Percentiles rank a stretch among this genome's conserved stretches.
phyloP scores from a whole-genome alignment of 1,140 invertebrate species.

The Neodiprion pinetum region DNA sequence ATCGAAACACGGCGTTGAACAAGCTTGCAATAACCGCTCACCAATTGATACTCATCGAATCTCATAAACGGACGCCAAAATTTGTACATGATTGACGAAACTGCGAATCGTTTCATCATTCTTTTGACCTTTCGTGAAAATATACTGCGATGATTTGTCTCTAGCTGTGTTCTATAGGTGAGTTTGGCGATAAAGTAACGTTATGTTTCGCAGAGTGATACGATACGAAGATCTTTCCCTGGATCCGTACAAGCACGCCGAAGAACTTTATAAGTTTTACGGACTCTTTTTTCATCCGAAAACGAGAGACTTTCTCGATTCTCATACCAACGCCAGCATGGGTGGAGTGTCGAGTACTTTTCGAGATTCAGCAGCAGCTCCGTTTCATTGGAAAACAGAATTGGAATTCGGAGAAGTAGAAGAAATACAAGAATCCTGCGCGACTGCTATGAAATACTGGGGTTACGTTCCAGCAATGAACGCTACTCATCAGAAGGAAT shows the following conservation, averaged over 20 bases:
- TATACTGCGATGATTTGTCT: too few relatives aligned
- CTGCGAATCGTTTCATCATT: too few relatives aligned
- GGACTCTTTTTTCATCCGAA: conserved; percentile 73
- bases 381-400: conserved; percentile 84
- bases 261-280: conserved; percentile 79
- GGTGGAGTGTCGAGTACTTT: conserved; percentile 87
- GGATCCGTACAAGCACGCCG: conserved; percentile 73
- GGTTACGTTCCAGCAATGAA: conserved; percentile 71
- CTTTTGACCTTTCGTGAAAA: too few relatives aligned
- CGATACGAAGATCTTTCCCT: conserved; percentile 87
- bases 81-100: too few relatives aligned
- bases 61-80: too few relatives aligned
- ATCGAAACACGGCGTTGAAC: too few relatives aligned
- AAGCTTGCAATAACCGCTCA: too few relatives aligned
- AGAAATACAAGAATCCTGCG: conserved; percentile 70
- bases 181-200: background rate
- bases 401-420: conserved; percentile 74
- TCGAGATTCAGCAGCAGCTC: conserved; percentile 80
- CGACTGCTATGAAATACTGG: conserved; percentile 80
- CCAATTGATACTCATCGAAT: too few relatives aligned
- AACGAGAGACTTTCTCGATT: conserved; percentile 77
- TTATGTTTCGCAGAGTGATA: conserved; percentile 68
- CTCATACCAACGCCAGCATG: conserved; percentile 79
- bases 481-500: conserved; percentile 63
- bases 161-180: too few relatives aligned